Percentiles rank a stretch among this genome's conserved stretches.
Evolutionary conservation across 2,797 vertebrate genomes (phyloP).

Genomic region (Xenentodon cancila): DNA sequence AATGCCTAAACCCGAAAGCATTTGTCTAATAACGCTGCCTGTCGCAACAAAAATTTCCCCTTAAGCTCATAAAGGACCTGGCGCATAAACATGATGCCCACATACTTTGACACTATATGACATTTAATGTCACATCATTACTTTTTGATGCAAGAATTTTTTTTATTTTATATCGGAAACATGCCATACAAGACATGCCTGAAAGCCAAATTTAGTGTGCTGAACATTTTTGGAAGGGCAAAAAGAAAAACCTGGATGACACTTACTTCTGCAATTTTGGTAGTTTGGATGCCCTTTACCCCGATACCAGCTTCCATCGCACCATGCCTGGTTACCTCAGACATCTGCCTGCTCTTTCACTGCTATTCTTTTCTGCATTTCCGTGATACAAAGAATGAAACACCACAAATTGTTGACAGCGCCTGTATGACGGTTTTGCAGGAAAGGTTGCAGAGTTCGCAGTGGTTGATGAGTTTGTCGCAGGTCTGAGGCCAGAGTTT

Average conservation of each 20-base stretch:
- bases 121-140: conserved; percentile 24
- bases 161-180: neutral
- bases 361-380: conserved; percentile 14
- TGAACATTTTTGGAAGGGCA: conserved; percentile 11
- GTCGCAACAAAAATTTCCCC: conserved; percentile 47
- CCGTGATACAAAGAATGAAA: neutral
- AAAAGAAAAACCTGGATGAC: neutral
- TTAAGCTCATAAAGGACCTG: conserved; percentile 24
- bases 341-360: neutral
- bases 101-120: conserved; percentile 25
- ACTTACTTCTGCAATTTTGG: neutral
- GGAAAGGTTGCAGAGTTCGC: too few species aligned
- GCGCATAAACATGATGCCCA: conserved; percentile 32
- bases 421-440: too few species aligned
- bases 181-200: conserved; percentile 13
- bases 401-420: too few species aligned
- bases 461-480: too few species aligned
- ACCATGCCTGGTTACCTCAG: conserved; percentile 8
- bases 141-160: conserved; percentile 18
- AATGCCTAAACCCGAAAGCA: conserved; percentile 49
- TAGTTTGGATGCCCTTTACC: conserved; percentile 23
- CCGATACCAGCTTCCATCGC: conserved; percentile 1
- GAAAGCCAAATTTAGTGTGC: conserved; percentile 4
- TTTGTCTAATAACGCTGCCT: conserved; percentile 37
- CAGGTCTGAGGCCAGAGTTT: too few species aligned